Conservation (phyloP, 2,888 invertebrate species). For the Rutpela maculata region DNA sequence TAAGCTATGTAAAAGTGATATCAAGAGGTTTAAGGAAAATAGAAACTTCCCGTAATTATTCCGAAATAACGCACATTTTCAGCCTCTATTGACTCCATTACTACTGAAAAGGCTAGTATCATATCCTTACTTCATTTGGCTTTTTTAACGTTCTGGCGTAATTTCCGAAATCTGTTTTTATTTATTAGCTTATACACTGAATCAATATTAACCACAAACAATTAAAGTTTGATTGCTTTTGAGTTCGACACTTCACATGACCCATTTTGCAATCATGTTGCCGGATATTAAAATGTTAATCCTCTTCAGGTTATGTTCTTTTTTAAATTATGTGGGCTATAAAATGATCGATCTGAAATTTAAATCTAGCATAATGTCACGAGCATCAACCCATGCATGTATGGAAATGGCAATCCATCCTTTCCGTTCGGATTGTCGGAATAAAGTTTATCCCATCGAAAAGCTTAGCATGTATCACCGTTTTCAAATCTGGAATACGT, state of each 20-base stretch:
- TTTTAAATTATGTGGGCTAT: background rate
- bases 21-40: too few relatives aligned
- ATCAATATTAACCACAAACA: background rate
- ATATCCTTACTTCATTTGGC: background rate
- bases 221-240: background rate
- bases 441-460: constrained; percentile 53
- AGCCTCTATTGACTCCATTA: too few relatives aligned
- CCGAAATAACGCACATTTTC: too few relatives aligned
- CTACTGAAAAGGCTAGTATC: background rate
- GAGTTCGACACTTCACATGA: background rate
- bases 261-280: background rate
- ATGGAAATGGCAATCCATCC: constrained; percentile 53
- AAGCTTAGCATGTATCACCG: constrained; percentile 49
- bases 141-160: background rate
- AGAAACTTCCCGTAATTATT: too few relatives aligned
- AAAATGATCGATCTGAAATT: background rate
- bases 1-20: too few relatives aligned
- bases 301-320: constrained; percentile 5
- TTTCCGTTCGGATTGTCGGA: constrained; percentile 48
- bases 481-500: constrained; percentile 52
- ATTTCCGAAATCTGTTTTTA: background rate
- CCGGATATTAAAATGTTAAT: constrained; percentile 9
- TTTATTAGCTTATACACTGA: background rate
- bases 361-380: constrained; percentile 42
- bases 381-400: constrained; percentile 50